These are phyloP conservation scores for Tipula confusa DNA, from an alignment of 2,888 invertebrate species.

Conservation along the genomic window DNA sequence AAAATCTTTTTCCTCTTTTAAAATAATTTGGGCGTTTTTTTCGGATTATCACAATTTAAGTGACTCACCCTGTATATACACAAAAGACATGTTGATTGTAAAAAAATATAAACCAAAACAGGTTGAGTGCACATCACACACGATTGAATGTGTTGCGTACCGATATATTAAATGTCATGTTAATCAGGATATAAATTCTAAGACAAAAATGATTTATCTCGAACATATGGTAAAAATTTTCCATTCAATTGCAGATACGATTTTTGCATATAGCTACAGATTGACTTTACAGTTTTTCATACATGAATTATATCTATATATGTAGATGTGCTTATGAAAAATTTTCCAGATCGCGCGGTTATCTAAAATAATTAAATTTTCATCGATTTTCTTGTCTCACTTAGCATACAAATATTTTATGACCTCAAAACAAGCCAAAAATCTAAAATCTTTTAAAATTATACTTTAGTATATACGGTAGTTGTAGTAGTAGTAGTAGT, in stretches of 20 bases:
- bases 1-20: no score
- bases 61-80: no score
- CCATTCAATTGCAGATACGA: no score
- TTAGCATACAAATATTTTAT: not conserved
- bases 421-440: not conserved
- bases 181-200: conserved; percentile 3
- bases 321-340: not conserved
- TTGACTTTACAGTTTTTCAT: not conserved
- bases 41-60: no score
- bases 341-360: not conserved
- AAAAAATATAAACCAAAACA: not conserved
- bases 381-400: not conserved
- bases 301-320: not conserved
- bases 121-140: not conserved
- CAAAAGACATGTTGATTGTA: not conserved
- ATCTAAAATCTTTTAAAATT: not conserved
- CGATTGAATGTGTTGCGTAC: not conserved
- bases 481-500: not conserved
- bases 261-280: no score
- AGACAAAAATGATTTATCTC: not conserved
- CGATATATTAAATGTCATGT: not conserved
- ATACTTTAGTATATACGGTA: not conserved
- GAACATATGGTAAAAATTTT: not conserved
- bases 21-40: no score
- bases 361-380: not conserved